Percentiles rank a stretch among this genome's conserved stretches.
Evolutionary conservation across 2,797 vertebrate genomes (phyloP).

Genomic region (Amphiprion clarkii): DNA sequence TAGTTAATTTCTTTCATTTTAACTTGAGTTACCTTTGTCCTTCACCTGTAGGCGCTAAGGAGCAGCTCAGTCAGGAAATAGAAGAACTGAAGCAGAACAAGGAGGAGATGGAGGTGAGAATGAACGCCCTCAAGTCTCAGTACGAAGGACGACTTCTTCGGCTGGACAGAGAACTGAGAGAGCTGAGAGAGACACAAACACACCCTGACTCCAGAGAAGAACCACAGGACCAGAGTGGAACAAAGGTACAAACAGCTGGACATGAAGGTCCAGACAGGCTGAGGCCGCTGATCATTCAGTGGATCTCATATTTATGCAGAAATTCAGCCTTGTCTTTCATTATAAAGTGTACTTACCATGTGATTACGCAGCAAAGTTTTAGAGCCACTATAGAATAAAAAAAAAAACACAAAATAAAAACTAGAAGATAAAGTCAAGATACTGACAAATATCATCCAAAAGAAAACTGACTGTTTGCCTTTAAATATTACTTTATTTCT

Average conservation of each 20-base stretch:
- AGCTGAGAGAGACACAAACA: conserved; percentile 89
- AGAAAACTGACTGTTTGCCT: too few species aligned
- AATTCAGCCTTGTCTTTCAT: too few species aligned
- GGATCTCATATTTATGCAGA: background rate
- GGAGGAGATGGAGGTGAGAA: conserved; percentile 93
- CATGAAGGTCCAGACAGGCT: background rate
- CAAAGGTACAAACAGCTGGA: conserved; percentile 85
- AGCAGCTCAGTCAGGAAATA: conserved; percentile 90
- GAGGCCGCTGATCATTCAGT: background rate
- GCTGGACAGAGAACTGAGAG: conserved; percentile 91
- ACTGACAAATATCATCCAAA: too few species aligned
- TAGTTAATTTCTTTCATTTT: background rate
- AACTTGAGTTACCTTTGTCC: background rate
- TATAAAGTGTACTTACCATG: too few species aligned
- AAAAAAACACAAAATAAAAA: too few species aligned
- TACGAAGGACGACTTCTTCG: conserved; percentile 94
- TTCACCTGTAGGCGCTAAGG: conserved; percentile 86
- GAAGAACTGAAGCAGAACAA: conserved; percentile 93
- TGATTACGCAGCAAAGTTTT: too few species aligned
- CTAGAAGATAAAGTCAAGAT: too few species aligned
- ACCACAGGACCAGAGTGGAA: conserved; percentile 87
- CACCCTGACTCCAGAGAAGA: conserved; percentile 92
- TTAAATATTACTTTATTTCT: too few species aligned
- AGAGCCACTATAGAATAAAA: too few species aligned
- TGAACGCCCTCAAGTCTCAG: conserved; percentile 95